Evolutionary conservation across 2,888 invertebrate genomes (phyloP), one percentile per base, ranked within the genome.

Genomic region (Ornithoptera priamus): DNA sequence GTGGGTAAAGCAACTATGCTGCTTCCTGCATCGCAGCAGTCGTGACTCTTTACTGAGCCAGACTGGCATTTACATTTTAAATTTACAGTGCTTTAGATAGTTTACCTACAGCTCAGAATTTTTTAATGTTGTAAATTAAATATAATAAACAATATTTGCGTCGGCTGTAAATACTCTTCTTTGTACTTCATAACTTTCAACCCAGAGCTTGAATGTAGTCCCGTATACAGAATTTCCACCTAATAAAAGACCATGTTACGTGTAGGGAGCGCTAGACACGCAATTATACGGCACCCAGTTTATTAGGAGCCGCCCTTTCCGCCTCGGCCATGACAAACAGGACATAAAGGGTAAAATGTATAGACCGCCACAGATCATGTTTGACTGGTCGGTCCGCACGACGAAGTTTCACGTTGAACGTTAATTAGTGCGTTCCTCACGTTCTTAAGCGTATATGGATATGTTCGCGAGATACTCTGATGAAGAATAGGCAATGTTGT

Each of bases 161-260:
- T 63, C 57, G 71, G 68, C 68, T 62, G 69, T 76, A 75, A 75
- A 75, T 74, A 73, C 57, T 65, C 72, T 66, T 68, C 66, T 70
- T 78, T 74, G 74, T 76, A 84, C 82, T 84, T 85, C 84, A 87
- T 87, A 90, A 88, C 83, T 87, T 82, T 79, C 78, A 80, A 72
- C 81, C 78, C 78, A 79, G 83, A 80, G 79, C 82, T 78, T 77
- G 81, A 85, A 83, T 85, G 77, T 85, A 87, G 84, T 86, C 81
- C 85, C 85, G 85, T 89, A 87, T 85, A 88, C 86, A 89, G 89
- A 89, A 89, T 92, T 92, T 90, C 89, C 89, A 92, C 92, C 89
- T 92, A 92, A 92, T 92, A 92, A 92, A 91, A 91, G 90, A 82
- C 87, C 87, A 79, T 84, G 87, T 89, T 90, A 91, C 89, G 90